phyloP scores from a whole-genome alignment of 2,797 vertebrate genomes.

The Sardinella longiceps region DNA sequence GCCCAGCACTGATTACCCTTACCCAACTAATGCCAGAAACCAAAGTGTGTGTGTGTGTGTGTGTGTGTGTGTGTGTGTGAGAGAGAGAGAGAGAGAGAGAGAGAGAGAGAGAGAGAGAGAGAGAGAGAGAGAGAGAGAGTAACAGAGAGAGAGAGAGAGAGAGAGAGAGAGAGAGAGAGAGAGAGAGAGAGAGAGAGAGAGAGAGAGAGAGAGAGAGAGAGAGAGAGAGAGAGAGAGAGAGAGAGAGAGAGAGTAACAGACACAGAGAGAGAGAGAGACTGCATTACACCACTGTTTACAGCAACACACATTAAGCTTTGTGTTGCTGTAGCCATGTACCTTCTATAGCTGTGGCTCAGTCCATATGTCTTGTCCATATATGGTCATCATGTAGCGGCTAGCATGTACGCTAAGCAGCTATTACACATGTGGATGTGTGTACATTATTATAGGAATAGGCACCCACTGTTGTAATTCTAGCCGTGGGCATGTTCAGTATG shows the following conservation, averaged over 20 bases:
- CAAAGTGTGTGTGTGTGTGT: background rate
- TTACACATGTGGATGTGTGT: background rate
- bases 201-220: background rate
- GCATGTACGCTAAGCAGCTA: background rate
- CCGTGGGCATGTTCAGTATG: background rate
- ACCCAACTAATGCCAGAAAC: background rate
- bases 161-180: background rate
- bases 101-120: background rate
- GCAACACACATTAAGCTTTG: background rate
- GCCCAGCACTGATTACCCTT: background rate
- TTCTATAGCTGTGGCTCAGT: background rate
- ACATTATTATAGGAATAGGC: background rate
- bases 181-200: constrained; percentile 16
- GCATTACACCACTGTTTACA: no score
- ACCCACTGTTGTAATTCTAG: background rate
- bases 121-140: background rate
- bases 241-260: constrained; percentile 14
- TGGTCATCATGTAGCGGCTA: background rate
- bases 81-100: background rate
- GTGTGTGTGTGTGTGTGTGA: no score
- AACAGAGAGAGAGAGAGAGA: background rate
- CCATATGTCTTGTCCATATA: background rate
- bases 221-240: constrained; percentile 4
- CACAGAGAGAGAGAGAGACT: background rate
- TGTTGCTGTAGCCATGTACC: background rate